Evolutionary conservation across 2,113 vertebrate species (phyloP).

Genomic region (Suricata suricatta): DNA sequence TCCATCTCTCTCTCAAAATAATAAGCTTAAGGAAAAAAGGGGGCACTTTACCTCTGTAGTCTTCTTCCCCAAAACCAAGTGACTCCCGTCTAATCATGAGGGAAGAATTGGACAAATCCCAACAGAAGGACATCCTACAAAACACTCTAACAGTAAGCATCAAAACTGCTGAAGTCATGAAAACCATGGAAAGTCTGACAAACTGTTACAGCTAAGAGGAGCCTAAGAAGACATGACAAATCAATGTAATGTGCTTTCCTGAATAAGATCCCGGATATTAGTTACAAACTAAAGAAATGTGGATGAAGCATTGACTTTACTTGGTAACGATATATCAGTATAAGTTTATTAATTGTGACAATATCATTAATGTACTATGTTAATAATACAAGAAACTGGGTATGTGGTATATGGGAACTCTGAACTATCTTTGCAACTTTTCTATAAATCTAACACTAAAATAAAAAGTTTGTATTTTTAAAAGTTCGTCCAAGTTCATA

Average conservation of each 20-base stretch:
- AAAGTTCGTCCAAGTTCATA: background rate
- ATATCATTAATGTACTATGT: background rate
- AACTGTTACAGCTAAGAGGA: background rate
- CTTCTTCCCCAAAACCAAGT: background rate
- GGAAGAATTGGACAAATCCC: background rate
- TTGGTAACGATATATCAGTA: background rate
- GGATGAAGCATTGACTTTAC: background rate
- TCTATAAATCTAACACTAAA: background rate
- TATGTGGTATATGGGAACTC: background rate
- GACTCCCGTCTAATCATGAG: background rate
- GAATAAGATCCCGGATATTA: background rate
- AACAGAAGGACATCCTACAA: background rate
- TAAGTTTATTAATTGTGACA: background rate
- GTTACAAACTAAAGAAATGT: background rate
- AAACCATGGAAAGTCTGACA: background rate
- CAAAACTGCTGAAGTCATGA: background rate
- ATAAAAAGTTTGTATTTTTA: background rate
- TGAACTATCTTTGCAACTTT: background rate
- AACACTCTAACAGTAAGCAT: background rate
- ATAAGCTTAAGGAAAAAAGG: too few species aligned
- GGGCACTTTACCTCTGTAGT: too few species aligned
- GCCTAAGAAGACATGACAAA: background rate
- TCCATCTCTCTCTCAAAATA: too few species aligned
- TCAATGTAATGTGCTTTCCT: background rate
- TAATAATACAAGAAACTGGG: background rate